Evolutionary conservation across 1,140 invertebrate species (phyloP).

Genomic region (Anastrepha ludens): DNA sequence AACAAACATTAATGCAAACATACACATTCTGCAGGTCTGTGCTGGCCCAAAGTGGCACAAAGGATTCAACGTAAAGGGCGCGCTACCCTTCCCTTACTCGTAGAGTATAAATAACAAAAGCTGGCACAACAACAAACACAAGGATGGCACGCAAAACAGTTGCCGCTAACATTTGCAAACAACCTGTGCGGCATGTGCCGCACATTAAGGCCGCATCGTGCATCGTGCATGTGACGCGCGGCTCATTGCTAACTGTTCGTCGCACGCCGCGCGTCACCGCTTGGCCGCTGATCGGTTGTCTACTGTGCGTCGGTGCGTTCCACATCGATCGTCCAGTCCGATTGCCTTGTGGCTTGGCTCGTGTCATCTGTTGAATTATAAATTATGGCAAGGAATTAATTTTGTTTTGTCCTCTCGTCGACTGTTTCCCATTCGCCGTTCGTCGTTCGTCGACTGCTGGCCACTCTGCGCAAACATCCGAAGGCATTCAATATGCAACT

Average conservation of each 20-base stretch:
- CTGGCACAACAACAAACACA: background rate
- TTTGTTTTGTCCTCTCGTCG: constrained; percentile 58
- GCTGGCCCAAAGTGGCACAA: background rate
- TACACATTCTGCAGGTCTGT: background rate
- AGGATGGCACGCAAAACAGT: background rate
- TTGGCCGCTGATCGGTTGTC: background rate
- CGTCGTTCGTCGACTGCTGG: background rate
- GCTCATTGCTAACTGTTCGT: background rate
- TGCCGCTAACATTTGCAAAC: constrained; percentile 20
- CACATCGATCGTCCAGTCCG: constrained; percentile 52
- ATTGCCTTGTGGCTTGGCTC: constrained; percentile 63
- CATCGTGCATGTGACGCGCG: constrained; percentile 57
- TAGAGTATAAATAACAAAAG: background rate
- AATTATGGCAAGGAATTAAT: constrained; percentile 73
- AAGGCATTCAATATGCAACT: constrained; percentile 35
- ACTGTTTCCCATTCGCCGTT: background rate
- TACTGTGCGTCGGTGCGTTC: constrained; percentile 1
- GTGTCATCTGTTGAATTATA: constrained; percentile 73
- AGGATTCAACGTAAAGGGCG: background rate
- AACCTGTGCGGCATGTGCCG: constrained; percentile 67
- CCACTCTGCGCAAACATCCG: background rate
- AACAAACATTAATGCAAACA: background rate
- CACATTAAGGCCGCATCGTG: constrained; percentile 63
- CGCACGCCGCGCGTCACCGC: background rate
- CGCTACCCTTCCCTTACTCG: background rate